Conservation (phyloP, 2,797 vertebrate genomes). For the Margarornis squamiger region DNA sequence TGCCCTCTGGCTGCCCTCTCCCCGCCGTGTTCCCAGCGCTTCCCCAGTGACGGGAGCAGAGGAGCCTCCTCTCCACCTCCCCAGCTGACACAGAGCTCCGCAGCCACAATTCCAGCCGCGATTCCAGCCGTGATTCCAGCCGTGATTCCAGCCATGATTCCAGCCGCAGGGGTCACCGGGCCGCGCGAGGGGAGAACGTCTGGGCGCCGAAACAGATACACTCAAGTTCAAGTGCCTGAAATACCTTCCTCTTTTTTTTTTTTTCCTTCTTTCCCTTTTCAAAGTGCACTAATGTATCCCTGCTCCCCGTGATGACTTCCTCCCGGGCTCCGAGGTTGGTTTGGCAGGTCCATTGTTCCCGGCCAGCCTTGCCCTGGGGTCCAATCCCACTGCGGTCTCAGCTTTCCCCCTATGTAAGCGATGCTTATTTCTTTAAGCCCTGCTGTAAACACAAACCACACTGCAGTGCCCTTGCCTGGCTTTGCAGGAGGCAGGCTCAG, state of each 20-base stretch:
- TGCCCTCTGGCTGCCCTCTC: too few species aligned
- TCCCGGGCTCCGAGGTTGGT: constrained; percentile 13
- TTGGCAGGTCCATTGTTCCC: constrained; percentile 58
- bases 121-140: too few species aligned
- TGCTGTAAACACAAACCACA: constrained; percentile 50
- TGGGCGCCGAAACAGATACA: too few species aligned
- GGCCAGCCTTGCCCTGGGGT: constrained; percentile 51
- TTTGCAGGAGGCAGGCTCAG: constrained; percentile 30
- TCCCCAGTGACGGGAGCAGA: too few species aligned
- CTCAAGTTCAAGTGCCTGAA: neutral
- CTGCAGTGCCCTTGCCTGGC: neutral
- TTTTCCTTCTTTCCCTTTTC: too few species aligned
- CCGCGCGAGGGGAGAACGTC: too few species aligned
- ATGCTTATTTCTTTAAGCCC: constrained; percentile 63
- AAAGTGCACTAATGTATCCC: neutral
- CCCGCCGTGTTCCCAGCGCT: too few species aligned
- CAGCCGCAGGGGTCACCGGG: too few species aligned
- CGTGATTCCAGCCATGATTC: too few species aligned
- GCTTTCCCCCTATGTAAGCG: constrained; percentile 55
- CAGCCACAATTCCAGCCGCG: too few species aligned
- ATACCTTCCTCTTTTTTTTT: neutral
- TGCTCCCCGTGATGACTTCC: constrained; percentile 41
- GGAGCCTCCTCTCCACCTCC: too few species aligned
- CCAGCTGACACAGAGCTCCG: too few species aligned
- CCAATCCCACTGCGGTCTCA: constrained; percentile 41